A percentile compares a stretch with the other conserved stretches of the same genome.
phyloP scores from a whole-genome alignment of 1,140 invertebrate genomes.

The Diuraphis noxia region DNA sequence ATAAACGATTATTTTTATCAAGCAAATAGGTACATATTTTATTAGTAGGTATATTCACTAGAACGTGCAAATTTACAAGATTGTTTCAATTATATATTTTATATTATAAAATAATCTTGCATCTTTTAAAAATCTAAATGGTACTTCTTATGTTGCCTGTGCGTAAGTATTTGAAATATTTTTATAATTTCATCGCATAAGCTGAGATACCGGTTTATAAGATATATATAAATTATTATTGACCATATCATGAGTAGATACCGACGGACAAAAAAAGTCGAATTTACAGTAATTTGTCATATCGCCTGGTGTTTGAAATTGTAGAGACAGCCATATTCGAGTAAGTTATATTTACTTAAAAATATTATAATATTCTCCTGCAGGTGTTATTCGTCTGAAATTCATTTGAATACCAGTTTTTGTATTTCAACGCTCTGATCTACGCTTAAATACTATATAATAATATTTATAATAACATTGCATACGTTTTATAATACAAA shows the following conservation, averaged over 20 bases:
- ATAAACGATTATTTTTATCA: not conserved
- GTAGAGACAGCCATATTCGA: not conserved
- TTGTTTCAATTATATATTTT: not conserved
- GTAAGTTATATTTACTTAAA: not conserved
- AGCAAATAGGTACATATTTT: not conserved
- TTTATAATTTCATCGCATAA: conserved; percentile 2
- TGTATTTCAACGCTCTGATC: not conserved
- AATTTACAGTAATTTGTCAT: conserved; percentile 29
- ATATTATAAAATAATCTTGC: not conserved
- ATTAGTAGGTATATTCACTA: not conserved
- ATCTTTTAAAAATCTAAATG: not conserved
- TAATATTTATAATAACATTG: not conserved
- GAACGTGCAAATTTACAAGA: not conserved
- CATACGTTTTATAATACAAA: not conserved
- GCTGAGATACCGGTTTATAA: conserved; percentile 9
- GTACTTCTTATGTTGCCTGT: not conserved
- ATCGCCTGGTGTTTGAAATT: not conserved
- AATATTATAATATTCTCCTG: not conserved
- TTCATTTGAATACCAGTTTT: not conserved
- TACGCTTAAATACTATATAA: not conserved
- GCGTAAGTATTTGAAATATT: not conserved
- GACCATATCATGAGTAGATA: not conserved
- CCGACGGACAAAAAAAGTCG: not conserved
- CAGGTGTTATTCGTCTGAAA: not conserved
- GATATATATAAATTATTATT: conserved; percentile 13